Percentiles rank a stretch among this genome's conserved stretches.
phyloP scores from a whole-genome alignment of 2,113 vertebrate genomes.

The Casuarius casuarius region DNA sequence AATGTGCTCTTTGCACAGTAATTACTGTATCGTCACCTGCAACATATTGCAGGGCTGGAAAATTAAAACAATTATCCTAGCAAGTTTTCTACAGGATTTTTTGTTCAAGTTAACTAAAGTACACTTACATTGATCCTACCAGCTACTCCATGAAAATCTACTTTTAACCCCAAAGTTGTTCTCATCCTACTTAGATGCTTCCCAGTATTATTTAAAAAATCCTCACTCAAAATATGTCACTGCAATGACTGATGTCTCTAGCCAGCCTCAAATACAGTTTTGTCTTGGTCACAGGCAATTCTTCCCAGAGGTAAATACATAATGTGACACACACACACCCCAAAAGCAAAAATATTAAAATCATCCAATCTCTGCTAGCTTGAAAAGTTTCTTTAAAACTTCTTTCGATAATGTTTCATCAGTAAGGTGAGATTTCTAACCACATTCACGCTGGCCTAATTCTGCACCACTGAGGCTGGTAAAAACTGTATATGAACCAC shows the following conservation, averaged over 20 bases:
- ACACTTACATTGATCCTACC: neutral
- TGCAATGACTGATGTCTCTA: neutral
- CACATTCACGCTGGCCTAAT: neutral
- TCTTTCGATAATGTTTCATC: neutral
- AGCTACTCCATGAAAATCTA: neutral
- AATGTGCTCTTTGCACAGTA: slow-evolving; percentile 7
- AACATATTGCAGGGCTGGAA: slow-evolving; percentile 18
- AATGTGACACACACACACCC: neutral
- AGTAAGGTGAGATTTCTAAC: neutral
- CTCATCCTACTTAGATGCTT: neutral
- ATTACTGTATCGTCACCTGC: slow-evolving; percentile 54
- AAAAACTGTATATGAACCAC: neutral
- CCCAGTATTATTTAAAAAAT: neutral
- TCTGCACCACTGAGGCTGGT: neutral
- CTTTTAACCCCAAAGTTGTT: neutral
- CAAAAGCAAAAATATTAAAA: neutral
- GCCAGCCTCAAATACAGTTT: neutral
- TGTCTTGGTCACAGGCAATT: neutral
- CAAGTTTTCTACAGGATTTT: neutral
- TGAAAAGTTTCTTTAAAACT: neutral
- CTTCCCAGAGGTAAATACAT: neutral
- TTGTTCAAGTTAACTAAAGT: neutral
- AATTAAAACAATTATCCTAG: slow-evolving; percentile 31
- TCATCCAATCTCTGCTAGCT: neutral
- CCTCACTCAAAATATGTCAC: neutral